Base-by-base conservation (phyloP, 2,797 vertebrate genomes). In the Gila robusta region DNA sequence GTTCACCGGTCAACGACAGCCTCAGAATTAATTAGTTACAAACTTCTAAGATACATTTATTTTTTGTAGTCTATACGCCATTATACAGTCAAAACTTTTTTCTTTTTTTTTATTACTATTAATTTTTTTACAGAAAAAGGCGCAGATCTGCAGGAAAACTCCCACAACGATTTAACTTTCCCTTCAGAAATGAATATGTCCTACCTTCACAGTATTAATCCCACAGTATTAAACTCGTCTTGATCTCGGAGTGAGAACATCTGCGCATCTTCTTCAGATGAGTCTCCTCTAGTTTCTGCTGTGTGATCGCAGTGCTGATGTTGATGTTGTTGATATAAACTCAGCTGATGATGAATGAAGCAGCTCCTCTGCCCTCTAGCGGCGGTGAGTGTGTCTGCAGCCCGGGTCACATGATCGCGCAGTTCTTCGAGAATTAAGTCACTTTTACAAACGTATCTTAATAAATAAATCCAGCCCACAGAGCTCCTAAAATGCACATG, bases 331-430 rank as follows among this genome's bases (percentile, higher is more conserved):
- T 37, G 35, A 3, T 44, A 9, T 44, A 41, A 41, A 41, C 17
- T 21, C 19, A 4, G 47, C 47, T 39, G 10, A 26, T 44, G 19
- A 54, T 70, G 64, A 70, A 19, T 54, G 32, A 17, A 81, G 41
- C 64, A 17, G 44, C 21, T 6, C 47, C 14, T 82, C 19, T 26
- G 23, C 67, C 49, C 81, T 82, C 67, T 72, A 70, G 79, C 66
- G 79, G 66, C 26, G 5, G n/a, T 16, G 3, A 4, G 66, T 37
- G 79, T n/a, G 8, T 11, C 41, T 66, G 39, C 74, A 49, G 8
- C 4, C 7, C 4, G 6, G 12, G 1, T 23, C 28, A 54, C 73
- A 14, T 8, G 5, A 23, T 17, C 11, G 19, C 12, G 28, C 1
- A 10, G 26, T 9, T 12, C 32, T 12, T 59, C 32, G 12, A 1